Evolutionary conservation across 2,113 vertebrate species (phyloP).

Genomic region (Fulica atra): DNA sequence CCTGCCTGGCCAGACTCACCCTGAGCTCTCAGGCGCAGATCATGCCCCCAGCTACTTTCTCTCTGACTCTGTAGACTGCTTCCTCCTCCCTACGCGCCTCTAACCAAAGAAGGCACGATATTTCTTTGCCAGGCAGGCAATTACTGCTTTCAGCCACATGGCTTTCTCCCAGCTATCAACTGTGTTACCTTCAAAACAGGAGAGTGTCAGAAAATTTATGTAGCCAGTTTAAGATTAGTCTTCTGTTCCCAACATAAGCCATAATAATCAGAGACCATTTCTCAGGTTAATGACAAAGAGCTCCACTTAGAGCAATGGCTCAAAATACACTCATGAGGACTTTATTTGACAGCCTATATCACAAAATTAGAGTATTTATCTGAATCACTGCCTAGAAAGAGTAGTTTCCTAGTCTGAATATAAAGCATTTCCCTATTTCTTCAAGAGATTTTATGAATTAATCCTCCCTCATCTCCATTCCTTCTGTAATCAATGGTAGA

Average conservation of each 20-base stretch:
- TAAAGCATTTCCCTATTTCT: background rate
- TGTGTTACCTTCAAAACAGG: background rate
- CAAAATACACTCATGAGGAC: background rate
- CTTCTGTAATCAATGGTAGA: background rate
- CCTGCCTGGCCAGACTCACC: too few species aligned
- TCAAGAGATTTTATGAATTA: background rate
- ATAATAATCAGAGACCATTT: rapidly evolving
- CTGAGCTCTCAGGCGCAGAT: rapidly evolving
- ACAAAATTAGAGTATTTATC: background rate
- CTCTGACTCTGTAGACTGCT: background rate
- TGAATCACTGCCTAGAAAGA: background rate
- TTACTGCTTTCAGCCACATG: background rate
- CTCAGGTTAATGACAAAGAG: background rate
- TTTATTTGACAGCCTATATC: background rate
- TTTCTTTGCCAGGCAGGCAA: constrained; percentile 7
- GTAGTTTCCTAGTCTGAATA: background rate
- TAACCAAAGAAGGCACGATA: background rate
- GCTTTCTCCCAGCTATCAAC: constrained; percentile 4
- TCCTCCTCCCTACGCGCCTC: background rate
- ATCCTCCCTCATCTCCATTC: background rate
- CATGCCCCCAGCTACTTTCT: background rate
- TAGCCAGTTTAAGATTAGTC: background rate
- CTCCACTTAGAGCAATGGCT: background rate
- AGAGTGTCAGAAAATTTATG: constrained; percentile 20
- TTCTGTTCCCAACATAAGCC: background rate